Base-by-base conservation (phyloP, 2,113 vertebrate genomes). In the Nyctereutes procyonoides region DNA sequence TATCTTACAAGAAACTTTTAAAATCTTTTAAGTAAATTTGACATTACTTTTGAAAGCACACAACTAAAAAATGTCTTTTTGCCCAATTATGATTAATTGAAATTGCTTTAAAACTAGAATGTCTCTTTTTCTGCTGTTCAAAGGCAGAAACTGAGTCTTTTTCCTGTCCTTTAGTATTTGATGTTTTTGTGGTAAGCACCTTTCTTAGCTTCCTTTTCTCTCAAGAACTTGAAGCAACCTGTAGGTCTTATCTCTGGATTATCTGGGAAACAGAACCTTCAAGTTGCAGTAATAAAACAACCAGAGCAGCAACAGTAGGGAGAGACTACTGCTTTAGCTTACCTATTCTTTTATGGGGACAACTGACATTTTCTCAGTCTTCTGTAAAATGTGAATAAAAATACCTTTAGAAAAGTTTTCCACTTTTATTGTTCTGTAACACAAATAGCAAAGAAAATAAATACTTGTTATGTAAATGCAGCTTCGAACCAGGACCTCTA, bases 341-440 rank as follows among this genome's bases (percentile, higher is more conserved):
- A 17, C 58, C 43, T 56, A 19, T 51, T 58, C 79, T 76, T 81
- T 62, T 53, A 69, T 55, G 65, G 43, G 84, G 51, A 93, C 16
- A 94, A 73, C 22, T 51, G 73, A 74, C 43, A 76, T 91, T 95
- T 95, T 95, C 62, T 90, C 65, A 83, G 1, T 90, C 79, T 93
- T 74, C 60, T 19, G 62, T 96, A 95, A 95, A 95, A 93, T 88
- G 24, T 85, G 65, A 97, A 98, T 95, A 97, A 97, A 96, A 95
- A 89, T 69, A n/a, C 8, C 79, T 95, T 38, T 89, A 97, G 92
- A 81, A 97, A 97, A 93, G 15, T 76, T 95, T 95, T 84, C 67
- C 84, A 76, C 82, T 95, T 97, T 91, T 92, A 93, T 65, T 93
- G n/a, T 73, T 89, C n/a, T 87, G 14, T 87, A 84, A 95, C 20